These are phyloP conservation scores for Papilio elwesi DNA, from an alignment of 2,888 invertebrate genomes.

Conservation along the genomic window DNA sequence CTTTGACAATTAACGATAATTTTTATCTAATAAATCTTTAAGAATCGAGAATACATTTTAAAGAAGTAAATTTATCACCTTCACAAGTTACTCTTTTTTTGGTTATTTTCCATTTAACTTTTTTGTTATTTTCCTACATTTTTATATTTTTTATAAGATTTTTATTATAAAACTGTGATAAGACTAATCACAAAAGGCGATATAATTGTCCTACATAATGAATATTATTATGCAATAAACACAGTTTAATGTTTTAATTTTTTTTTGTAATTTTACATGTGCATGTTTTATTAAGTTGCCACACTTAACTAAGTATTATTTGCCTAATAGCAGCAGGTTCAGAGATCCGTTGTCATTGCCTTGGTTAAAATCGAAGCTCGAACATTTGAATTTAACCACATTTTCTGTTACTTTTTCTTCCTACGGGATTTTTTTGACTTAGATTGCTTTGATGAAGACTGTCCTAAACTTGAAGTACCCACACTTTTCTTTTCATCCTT, in stretches of 20 bases:
- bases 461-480: slow-evolving; percentile 66
- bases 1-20: slow-evolving; percentile 12
- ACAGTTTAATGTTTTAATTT: slow-evolving; percentile 31
- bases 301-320: slow-evolving; percentile 53
- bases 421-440: slow-evolving; percentile 85
- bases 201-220: slow-evolving; percentile 47
- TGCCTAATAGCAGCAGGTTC: slow-evolving; percentile 61
- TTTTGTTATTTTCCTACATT: slow-evolving; percentile 72
- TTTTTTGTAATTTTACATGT: slow-evolving; percentile 38
- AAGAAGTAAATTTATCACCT: slow-evolving; percentile 42
- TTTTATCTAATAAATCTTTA: slow-evolving; percentile 27
- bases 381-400: slow-evolving; percentile 59
- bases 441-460: slow-evolving; percentile 73
- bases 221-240: slow-evolving; percentile 30
- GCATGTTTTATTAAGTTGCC: slow-evolving; percentile 52
- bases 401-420: slow-evolving; percentile 83
- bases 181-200: slow-evolving; percentile 57
- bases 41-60: slow-evolving; percentile 9
- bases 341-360: slow-evolving; percentile 47
- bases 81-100: slow-evolving; percentile 55
- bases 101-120: slow-evolving; percentile 48
- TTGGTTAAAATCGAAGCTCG: slow-evolving; percentile 54
- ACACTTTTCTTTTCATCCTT: slow-evolving; percentile 73
- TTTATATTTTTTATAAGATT: slow-evolving; percentile 70
- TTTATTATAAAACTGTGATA: slow-evolving; percentile 63